These are phyloP conservation scores for Megaceryle alcyon DNA, from an alignment of 2,797 vertebrate genomes.

Conservation along the genomic window DNA sequence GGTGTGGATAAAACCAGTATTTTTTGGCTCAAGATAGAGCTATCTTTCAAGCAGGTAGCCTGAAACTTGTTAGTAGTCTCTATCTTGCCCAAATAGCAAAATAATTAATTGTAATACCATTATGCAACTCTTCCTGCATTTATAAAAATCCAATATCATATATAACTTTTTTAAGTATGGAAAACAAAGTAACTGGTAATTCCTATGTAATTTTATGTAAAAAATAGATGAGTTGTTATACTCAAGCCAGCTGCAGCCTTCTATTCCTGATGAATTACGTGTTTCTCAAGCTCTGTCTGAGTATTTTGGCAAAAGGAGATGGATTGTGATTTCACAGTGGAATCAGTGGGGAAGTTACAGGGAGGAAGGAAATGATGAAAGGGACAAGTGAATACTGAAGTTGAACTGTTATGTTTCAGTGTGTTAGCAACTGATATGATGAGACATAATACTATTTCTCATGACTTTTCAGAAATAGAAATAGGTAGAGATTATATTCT, in stretches of 20 bases:
- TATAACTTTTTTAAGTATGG: background rate
- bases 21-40: background rate
- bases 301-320: background rate
- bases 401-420: background rate
- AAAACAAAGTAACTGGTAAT: background rate
- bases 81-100: background rate
- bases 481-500: background rate
- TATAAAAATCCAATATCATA: background rate
- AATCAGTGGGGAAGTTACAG: background rate
- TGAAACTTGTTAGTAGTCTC: background rate
- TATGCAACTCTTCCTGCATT: background rate
- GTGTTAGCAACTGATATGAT: background rate
- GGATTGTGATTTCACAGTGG: background rate
- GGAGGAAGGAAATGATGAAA: background rate
- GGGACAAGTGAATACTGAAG: background rate
- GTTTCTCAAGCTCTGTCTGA: background rate
- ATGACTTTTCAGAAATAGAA: background rate
- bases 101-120: background rate
- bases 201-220: rapidly evolving
- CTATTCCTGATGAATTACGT: background rate
- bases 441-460: background rate
- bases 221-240: rapidly evolving
- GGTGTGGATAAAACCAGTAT: background rate
- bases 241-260: background rate
- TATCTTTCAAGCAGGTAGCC: background rate